These are phyloP conservation scores for Arothron firmamentum DNA, from an alignment of 2,113 vertebrate genomes.

Conservation along the genomic window DNA sequence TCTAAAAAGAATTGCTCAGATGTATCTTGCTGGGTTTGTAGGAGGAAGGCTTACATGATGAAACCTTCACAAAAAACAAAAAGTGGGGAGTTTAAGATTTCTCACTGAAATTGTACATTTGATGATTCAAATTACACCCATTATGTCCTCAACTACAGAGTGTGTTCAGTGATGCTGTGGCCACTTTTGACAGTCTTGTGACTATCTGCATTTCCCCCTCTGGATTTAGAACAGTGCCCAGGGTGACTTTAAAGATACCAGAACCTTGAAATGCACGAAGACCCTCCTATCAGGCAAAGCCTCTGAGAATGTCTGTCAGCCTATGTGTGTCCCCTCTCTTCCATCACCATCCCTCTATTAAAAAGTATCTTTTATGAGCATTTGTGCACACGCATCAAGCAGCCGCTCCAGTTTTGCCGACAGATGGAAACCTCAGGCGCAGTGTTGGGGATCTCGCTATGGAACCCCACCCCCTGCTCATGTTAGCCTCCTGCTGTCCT, in stretches of 20 bases:
- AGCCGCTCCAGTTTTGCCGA: conserved; percentile 51
- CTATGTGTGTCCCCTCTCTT: conserved; percentile 26
- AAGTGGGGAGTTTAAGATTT: conserved; percentile 25
- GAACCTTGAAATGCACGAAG: conserved; percentile 34
- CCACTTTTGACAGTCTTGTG: conserved; percentile 20
- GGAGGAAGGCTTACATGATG: conserved; percentile 24
- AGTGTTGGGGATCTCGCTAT: conserved; percentile 55
- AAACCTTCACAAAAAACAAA: conserved; percentile 35
- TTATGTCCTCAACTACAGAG: conserved; percentile 4
- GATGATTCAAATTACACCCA: too few relatives aligned
- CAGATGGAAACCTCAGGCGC: conserved; percentile 71
- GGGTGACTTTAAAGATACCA: conserved; percentile 25
- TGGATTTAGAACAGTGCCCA: conserved; percentile 29
- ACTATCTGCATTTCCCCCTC: conserved; percentile 30
- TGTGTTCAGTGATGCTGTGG: conserved; percentile 9
- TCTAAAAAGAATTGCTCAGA: conserved; percentile 18
- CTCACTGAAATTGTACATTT: conserved; percentile 28
- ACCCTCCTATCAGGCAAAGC: conserved; percentile 16
- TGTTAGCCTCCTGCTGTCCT: neutral
- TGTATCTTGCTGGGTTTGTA: conserved; percentile 4
- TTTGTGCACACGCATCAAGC: conserved; percentile 37
- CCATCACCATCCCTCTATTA: conserved; percentile 43
- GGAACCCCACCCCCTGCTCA: conserved; percentile 36
- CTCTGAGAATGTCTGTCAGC: conserved; percentile 33
- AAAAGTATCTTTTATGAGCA: conserved; percentile 24